A percentile compares a stretch with the other conserved stretches of the same genome.
Evolutionary conservation across 1,140 invertebrate genomes (phyloP).

Genomic region (Caenorhabditis tropicalis): DNA sequence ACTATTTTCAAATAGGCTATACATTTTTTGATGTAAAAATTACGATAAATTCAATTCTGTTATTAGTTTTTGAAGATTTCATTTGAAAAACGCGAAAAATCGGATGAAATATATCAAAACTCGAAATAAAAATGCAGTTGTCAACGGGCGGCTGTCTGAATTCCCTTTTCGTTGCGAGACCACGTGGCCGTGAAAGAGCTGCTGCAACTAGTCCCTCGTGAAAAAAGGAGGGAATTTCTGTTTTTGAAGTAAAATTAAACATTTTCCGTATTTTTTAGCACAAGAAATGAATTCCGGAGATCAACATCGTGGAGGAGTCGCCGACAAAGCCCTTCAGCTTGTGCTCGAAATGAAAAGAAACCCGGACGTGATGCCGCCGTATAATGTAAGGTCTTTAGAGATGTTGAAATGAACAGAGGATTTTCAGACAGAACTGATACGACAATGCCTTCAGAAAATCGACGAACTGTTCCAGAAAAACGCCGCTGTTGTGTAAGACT

Average conservation of each 20-base stretch:
- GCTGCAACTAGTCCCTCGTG: constrained; percentile 1
- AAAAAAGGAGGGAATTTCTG: not conserved
- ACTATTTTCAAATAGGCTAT: no score
- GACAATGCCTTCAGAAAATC: not conserved
- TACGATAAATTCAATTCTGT: no score
- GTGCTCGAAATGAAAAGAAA: constrained; percentile 34
- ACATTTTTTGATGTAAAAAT: no score
- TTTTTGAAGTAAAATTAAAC: not conserved
- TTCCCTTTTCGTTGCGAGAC: not conserved
- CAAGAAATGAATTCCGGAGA: not conserved
- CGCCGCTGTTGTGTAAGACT: not conserved
- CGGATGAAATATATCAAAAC: not conserved
- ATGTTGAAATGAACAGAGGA: not conserved
- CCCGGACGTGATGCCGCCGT: constrained; percentile 3
- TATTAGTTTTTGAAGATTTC: no score
- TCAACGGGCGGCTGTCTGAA: constrained; percentile 3
- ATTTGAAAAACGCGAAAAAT: no score
- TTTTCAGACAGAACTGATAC: not conserved
- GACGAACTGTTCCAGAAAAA: constrained; percentile 27
- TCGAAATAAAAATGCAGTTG: not conserved
- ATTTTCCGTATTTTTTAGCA: not conserved
- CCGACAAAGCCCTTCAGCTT: constrained; percentile 4
- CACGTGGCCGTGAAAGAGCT: not conserved
- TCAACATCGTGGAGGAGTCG: not conserved
- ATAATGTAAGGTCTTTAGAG: constrained; percentile 3